Percentiles rank a stretch among this genome's conserved stretches.
phyloP scores from a whole-genome alignment of 2,888 invertebrate species.

The Chelonus formosanus region DNA sequence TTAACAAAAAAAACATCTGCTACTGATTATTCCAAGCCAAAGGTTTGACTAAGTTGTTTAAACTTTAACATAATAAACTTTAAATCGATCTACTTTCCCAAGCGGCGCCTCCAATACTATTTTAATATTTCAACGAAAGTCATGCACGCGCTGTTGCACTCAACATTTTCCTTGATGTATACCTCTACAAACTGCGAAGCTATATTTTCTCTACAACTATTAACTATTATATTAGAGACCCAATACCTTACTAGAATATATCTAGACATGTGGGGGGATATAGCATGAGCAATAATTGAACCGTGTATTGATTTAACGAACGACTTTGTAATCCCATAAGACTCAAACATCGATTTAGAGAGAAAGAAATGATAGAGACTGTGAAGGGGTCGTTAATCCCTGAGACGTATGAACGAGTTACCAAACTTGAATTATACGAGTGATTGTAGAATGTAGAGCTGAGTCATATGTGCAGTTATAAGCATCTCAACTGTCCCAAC shows the following conservation, averaged over 20 bases:
- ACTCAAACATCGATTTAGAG: conserved; percentile 10
- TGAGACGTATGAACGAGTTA: not conserved
- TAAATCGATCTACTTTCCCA: conserved; percentile 21
- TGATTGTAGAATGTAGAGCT: too few species aligned
- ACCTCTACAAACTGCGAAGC: not conserved
- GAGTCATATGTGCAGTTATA: too few species aligned
- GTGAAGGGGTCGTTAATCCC: conserved; percentile 29
- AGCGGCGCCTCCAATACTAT: conserved; percentile 14
- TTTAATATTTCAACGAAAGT: conserved; percentile 23
- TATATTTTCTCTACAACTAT: conserved; percentile 5
- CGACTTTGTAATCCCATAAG: conserved; percentile 9
- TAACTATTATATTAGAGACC: conserved; percentile 2
- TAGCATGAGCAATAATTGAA: conserved; percentile 8
- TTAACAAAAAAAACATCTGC: too few species aligned
- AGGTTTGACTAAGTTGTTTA: not conserved
- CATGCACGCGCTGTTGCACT: not conserved
- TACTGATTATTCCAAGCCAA: too few species aligned
- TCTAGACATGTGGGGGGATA: not conserved
- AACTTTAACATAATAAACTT: not conserved
- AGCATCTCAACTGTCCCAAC: too few species aligned
- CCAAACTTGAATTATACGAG: not conserved
- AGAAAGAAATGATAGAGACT: conserved; percentile 30
- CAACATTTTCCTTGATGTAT: not conserved
- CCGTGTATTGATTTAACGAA: conserved; percentile 25
- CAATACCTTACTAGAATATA: not conserved